Conservation (phyloP, 2,888 invertebrate species). For the Eupithecia dodoneata region DNA sequence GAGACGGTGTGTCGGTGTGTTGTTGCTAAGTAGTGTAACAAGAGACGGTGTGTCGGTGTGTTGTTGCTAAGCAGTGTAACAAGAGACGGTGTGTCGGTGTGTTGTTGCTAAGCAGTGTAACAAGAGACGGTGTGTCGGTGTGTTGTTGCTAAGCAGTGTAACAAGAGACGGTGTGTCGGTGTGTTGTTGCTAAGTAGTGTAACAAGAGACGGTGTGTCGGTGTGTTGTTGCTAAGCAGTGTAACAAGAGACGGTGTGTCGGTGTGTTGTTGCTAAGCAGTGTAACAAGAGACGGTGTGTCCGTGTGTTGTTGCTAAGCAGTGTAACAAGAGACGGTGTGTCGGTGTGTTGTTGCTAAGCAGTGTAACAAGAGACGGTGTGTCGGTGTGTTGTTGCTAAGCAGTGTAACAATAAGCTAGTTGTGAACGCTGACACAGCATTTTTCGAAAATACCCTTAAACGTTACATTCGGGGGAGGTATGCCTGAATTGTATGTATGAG, state of each 20-base stretch:
- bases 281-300: no score
- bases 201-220: no score
- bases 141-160: conserved; percentile 13
- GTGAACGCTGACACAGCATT: background rate
- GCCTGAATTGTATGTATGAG: no score
- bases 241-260: no score
- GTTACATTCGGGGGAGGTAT: background rate
- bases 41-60: conserved; percentile 14
- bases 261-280: conserved; percentile 22
- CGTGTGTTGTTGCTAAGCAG: conserved; percentile 20
- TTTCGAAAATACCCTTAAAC: background rate
- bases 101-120: conserved; percentile 14
- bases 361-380: conserved; percentile 49
- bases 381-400: conserved; percentile 19
- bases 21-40: conserved; percentile 11
- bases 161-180: no score
- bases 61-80: conserved; percentile 13
- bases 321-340: no score
- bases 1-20: conserved; percentile 16
- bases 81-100: conserved; percentile 11
- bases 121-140: conserved; percentile 11
- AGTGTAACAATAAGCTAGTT: background rate
- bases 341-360: conserved; percentile 19
- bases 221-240: conserved; percentile 18
- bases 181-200: conserved; percentile 17